Percentiles rank a stretch among this genome's conserved stretches.
These are phyloP conservation scores for Petromus typicus DNA, from an alignment of 2,113 vertebrate genomes.

Conservation along the genomic window DNA sequence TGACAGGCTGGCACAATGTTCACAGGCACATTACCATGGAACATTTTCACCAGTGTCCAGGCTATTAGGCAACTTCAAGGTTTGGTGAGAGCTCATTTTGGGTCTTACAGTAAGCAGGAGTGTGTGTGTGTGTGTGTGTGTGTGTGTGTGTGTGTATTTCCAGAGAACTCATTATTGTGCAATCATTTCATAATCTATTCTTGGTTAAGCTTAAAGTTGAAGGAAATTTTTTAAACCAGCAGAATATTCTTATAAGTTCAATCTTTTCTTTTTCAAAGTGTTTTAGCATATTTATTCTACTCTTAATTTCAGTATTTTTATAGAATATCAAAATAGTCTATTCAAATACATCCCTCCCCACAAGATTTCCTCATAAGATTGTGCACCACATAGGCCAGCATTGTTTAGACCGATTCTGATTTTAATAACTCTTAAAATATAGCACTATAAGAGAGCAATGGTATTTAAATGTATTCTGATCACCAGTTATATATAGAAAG, in stretches of 20 bases:
- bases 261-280: neutral
- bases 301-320: neutral
- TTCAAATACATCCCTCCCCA: neutral
- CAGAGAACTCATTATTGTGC: neutral
- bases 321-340: neutral
- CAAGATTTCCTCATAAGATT: neutral
- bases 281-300: neutral
- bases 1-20: too few relatives aligned
- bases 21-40: rapidly evolving
- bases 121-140: neutral
- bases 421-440: constrained; percentile 42
- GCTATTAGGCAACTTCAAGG: neutral
- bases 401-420: constrained; percentile 1
- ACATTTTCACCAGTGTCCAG: neutral
- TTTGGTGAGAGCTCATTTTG: neutral
- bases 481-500: neutral
- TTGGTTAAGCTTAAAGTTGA: neutral
- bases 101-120: rapidly evolving
- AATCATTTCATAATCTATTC: neutral
- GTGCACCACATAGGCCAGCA: neutral
- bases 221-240: neutral
- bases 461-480: constrained; percentile 41
- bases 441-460: neutral
- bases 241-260: neutral
- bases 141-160: neutral